Percentiles rank a stretch among this genome's conserved stretches.
These are phyloP conservation scores for Leuciscus waleckii DNA, from an alignment of 2,797 vertebrate genomes.

Conservation along the genomic window DNA sequence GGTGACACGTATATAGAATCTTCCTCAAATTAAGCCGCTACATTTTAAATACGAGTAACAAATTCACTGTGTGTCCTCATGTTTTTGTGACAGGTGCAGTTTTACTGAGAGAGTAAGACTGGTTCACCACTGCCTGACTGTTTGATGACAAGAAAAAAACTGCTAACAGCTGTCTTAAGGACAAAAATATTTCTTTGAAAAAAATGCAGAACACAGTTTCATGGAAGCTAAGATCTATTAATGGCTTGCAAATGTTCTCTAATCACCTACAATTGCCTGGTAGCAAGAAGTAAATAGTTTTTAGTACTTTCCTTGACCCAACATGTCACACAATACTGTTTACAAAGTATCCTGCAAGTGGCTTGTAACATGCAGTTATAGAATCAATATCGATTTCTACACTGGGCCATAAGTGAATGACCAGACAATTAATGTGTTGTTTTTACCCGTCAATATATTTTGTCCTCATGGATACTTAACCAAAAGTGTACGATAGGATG, in stretches of 20 bases:
- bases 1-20: background rate
- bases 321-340: background rate
- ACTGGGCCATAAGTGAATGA: background rate
- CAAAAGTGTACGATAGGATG: background rate
- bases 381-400: background rate
- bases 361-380: background rate
- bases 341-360: background rate
- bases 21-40: background rate
- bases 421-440: background rate
- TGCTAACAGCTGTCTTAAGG: background rate
- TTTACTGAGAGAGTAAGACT: background rate
- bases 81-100: background rate
- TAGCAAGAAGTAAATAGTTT: background rate
- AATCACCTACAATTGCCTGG: background rate
- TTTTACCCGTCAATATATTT: background rate
- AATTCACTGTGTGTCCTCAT: background rate
- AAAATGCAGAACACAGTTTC: constrained; percentile 3
- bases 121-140: background rate
- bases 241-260: background rate
- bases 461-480: background rate
- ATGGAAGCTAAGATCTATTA: background rate
- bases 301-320: background rate
- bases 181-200: background rate
- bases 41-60: background rate
- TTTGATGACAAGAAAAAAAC: background rate